These are phyloP conservation scores for Barypeithes pellucidus DNA, from an alignment of 2,888 invertebrate species.

Conservation along the genomic window DNA sequence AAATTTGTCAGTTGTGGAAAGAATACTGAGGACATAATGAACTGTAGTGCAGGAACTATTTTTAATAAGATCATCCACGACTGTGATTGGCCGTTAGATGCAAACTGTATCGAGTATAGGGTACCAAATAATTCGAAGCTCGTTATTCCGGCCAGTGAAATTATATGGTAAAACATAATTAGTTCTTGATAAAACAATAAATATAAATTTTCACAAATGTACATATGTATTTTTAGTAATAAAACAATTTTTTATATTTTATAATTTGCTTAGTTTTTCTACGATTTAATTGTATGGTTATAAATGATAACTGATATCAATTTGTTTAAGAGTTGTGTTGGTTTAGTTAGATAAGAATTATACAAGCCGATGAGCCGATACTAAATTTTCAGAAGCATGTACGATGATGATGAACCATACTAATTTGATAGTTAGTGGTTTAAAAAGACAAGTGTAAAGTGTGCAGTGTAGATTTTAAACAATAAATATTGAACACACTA, in stretches of 20 bases:
- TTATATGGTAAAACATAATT: slow-evolving; percentile 22
- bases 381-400: no score
- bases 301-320: no score
- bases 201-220: not conserved
- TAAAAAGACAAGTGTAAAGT: no score
- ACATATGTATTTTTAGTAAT: not conserved
- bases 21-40: slow-evolving; percentile 16
- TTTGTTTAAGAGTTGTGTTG: no score
- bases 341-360: no score
- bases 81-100: slow-evolving; percentile 36
- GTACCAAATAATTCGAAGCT: slow-evolving; percentile 23
- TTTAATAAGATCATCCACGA: slow-evolving; percentile 12
- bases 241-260: not conserved
- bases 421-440: no score
- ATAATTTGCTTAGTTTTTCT: no score
- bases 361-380: no score
- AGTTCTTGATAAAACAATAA: not conserved
- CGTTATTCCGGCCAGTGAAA: slow-evolving; percentile 37
- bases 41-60: slow-evolving; percentile 32
- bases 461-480: no score
- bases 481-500: no score
- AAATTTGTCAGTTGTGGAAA: slow-evolving; percentile 46
- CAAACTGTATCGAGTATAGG: slow-evolving; percentile 38
- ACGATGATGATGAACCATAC: no score
- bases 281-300: no score